Evolutionary conservation across 2,888 invertebrate genomes (phyloP).

Genomic region (Venustoraphidia nigricollis): DNA sequence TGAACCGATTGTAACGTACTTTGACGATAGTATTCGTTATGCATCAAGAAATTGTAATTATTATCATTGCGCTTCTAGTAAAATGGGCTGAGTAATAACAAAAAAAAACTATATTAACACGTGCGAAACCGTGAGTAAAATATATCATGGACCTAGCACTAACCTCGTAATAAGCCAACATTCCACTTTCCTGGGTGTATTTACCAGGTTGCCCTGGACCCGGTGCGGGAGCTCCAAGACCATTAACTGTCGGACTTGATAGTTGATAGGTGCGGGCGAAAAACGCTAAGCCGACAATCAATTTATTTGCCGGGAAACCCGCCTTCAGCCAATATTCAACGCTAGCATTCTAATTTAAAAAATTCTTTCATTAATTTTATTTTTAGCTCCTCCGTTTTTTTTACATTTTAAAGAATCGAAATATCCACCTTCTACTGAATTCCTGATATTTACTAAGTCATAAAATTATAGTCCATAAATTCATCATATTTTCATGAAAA

Average conservation of each 20-base stretch:
- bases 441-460: too few species aligned
- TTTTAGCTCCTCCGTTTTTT: background rate
- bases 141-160: background rate
- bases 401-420: too few species aligned
- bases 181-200: conserved; percentile 16
- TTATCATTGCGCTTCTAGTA: background rate
- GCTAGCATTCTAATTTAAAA: conserved; percentile 18
- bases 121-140: too few species aligned
- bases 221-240: conserved; percentile 19
- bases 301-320: conserved; percentile 23
- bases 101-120: background rate
- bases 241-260: conserved; percentile 18
- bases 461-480: too few species aligned
- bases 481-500: too few species aligned
- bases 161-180: conserved; percentile 7
- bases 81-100: background rate
- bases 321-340: conserved; percentile 24
- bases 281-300: conserved; percentile 28
- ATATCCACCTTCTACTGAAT: too few species aligned
- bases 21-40: too few species aligned
- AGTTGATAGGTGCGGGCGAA: conserved; percentile 27
- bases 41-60: background rate
- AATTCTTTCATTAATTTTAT: background rate
- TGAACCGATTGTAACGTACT: too few species aligned
- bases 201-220: conserved; percentile 15